Evolutionary conservation across 2,888 invertebrate species (phyloP), one percentile per base, ranked within the genome.

Genomic region (Rotaria macrura): DNA sequence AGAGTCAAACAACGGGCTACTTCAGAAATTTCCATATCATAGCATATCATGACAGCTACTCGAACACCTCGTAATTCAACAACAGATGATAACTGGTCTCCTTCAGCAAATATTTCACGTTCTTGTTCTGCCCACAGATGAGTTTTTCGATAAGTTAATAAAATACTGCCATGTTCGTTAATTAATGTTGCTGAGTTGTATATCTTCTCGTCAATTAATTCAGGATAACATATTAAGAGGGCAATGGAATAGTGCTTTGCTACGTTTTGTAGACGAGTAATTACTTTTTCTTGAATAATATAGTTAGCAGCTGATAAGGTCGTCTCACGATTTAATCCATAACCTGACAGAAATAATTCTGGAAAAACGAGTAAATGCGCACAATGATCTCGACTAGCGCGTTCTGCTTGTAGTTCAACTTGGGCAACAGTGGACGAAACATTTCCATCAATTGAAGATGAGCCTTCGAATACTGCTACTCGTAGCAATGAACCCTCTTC

Each of bases 291-390:
- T 25, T 40, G 9, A 43, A 79, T 43, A n/a, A 79, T 79, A 43
- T 79, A n/a, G 4, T 12, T 23, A 12, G 43, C 43, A 43, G 43
- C 43, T 7, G 40, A 43, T 79, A 43, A 25, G 2, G 20, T 79
- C 1, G 14, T n/a, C 4, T 79, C 79, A 12, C 20, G n/a, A 43
- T 4, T 40, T 79, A 79, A 14, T n/a, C 12, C 25, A 43, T 79
- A 79, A 4, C 79, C 79, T 23, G 79, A 79, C 25, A 79, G 20
- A 43, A 79, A 79, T 2, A 79, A 25, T 79, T 79, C 79, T 1
- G 79, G 79, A 79, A 79, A 79, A n/a, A 79, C 14, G 12, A 79
- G 43, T 79, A 79, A 79, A 43, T 79, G 79, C 25, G 79, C 12
- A 2, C 43, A 40, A 43, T 79, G n/a, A 0, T 65, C 65, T 14